Base-by-base conservation (phyloP, 2,888 invertebrate genomes). In the Xylocampa areola region DNA sequence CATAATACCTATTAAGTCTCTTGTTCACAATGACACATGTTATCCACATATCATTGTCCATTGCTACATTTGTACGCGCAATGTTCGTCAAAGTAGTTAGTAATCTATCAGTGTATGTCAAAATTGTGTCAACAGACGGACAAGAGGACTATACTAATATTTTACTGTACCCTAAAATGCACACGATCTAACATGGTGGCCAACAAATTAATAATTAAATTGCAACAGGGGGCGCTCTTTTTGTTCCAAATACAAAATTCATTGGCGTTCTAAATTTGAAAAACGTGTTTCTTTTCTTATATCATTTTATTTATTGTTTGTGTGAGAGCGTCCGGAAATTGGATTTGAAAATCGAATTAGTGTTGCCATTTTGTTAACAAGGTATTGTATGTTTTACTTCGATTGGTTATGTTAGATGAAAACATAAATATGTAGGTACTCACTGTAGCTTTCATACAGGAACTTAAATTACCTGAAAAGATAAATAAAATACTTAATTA, bases 141-240 rank as follows among this genome's bases (percentile, higher is more conserved):
- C 44, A 32, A 19, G 45, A 35, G 39, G 13, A 16, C 23, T 25
- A n/a, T 39, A 39, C n/a, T 25, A 41, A 54, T 64, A 41, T 44
- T 63, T 53, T 48, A 71, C 67, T 11, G 43, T 19, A 44, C 39
- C 35, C 67, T 29, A 71, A 65, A 71, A 44, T 57, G 58, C 45
- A 65, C 14, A 14, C 82, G 80, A 82, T 86, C 80, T 76, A 33
- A 81, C 80, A 79, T 79, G 79, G 76, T 76, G 81, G 80, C 85
- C 84, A 83, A 89, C 89, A 91, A 90, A 91, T 91, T 92, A 92
- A 91, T 91, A 85, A 91, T 92, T 91, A 91, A 91, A 92, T 93
- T 91, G 85, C 86, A 81, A 85, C 81, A 87, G 86, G 84, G 79
- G 81, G 85, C 86, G 85, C 84, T 85, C 87, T 87, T 89, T 90